A percentile compares a stretch with the other conserved stretches of the same genome.
Conservation (phyloP, 2,797 vertebrate genomes). For the Hafferia zeledoni region DNA sequence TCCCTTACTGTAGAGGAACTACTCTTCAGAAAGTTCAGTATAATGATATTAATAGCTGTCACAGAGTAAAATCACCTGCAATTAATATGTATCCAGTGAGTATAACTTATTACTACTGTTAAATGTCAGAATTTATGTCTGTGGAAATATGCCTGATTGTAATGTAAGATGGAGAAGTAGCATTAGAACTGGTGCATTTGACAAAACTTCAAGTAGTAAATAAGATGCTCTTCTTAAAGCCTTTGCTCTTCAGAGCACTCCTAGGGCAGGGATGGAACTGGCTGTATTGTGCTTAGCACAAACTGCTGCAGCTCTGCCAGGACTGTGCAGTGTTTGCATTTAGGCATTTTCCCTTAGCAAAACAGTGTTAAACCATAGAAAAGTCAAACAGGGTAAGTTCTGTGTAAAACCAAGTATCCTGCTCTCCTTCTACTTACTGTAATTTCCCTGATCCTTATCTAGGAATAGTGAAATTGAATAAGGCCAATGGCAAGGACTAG, state of each 20-base stretch:
- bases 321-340: background rate
- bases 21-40: background rate
- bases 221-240: background rate
- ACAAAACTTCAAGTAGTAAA: background rate
- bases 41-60: background rate
- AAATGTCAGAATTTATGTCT: background rate
- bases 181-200: background rate
- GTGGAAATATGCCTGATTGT: background rate
- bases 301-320: background rate
- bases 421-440: background rate
- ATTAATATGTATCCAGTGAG: background rate
- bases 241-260: background rate
- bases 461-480: background rate
- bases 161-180: background rate
- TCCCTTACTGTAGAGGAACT: background rate
- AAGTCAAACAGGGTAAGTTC: background rate
- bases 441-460: background rate
- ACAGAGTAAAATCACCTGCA: background rate
- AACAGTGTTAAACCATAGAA: background rate
- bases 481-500: background rate
- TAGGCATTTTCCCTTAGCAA: background rate
- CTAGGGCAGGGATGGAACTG: background rate
- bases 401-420: background rate
- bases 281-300: background rate
- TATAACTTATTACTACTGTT: background rate